Evolutionary conservation across 2,888 invertebrate genomes (phyloP).

Genomic region (Frankliniella intonsa): DNA sequence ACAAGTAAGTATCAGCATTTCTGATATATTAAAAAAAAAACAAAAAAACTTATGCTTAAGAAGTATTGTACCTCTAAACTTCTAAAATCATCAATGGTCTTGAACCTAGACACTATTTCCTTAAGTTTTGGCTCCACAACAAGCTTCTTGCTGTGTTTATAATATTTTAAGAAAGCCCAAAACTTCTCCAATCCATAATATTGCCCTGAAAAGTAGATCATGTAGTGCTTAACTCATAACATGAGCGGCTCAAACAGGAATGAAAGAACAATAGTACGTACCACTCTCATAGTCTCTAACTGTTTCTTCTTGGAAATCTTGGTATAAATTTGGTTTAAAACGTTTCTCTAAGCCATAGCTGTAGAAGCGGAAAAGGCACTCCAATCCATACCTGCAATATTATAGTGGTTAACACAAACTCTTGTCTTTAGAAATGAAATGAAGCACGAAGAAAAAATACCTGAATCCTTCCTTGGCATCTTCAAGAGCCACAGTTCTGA

Average conservation of each 20-base stretch:
- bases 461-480: conserved; percentile 88
- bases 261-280: conserved; percentile 44
- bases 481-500: conserved; percentile 84
- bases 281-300: conserved; percentile 83
- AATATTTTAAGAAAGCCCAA: conserved; percentile 98
- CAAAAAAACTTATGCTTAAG: not conserved
- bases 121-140: conserved; percentile 69
- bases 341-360: conserved; percentile 96
- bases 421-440: not conserved
- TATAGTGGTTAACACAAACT: conserved; percentile 30
- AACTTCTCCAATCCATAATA: conserved; percentile 98
- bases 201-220: conserved; percentile 61
- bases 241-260: not conserved
- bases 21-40: conserved; percentile 23
- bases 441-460: conserved; percentile 47
- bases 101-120: conserved; percentile 70
- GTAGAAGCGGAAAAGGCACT: conserved; percentile 86
- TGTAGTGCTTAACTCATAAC: no score
- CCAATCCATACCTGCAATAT: conserved; percentile 52
- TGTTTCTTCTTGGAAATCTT: conserved; percentile 93
- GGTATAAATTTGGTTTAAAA: conserved; percentile 90
- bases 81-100: conserved; percentile 84
- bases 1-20: conserved; percentile 29
- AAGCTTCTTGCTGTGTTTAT: conserved; percentile 71
- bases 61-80: conserved; percentile 60